These are phyloP conservation scores for Charadrius vociferus DNA, from an alignment of 2,113 vertebrate genomes.

Conservation along the genomic window DNA sequence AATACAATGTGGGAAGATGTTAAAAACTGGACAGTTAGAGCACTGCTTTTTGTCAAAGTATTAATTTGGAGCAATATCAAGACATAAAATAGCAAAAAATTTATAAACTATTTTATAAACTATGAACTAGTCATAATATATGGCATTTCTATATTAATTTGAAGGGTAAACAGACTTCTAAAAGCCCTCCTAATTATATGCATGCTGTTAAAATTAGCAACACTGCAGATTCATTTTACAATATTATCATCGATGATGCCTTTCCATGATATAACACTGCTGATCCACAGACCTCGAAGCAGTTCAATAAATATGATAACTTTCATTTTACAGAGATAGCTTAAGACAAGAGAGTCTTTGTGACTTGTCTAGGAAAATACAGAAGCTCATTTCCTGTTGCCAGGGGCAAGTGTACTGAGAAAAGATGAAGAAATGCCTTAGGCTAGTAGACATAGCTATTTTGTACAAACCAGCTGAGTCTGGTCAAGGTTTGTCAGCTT, in stretches of 20 bases:
- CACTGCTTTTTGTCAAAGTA: not conserved
- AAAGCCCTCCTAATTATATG: not conserved
- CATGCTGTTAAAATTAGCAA: not conserved
- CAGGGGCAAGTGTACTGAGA: not conserved
- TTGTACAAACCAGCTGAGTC: not conserved
- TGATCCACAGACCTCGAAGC: not conserved
- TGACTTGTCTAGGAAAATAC: not conserved
- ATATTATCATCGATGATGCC: not conserved
- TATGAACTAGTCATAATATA: not conserved
- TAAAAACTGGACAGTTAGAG: not conserved
- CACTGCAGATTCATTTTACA: not conserved
- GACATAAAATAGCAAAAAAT: not conserved
- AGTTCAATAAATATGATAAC: not conserved
- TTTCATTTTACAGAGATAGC: not conserved
- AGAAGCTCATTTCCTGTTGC: not conserved
- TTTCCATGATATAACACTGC: not conserved
- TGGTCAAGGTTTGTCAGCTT: not conserved
- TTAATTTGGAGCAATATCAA: not conserved
- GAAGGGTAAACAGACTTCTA: not conserved
- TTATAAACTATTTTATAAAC: not conserved
- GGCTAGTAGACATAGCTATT: not conserved
- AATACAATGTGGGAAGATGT: not conserved
- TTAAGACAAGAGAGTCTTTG: not conserved
- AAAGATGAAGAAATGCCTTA: not conserved
- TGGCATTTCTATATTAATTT: not conserved